Conservation (phyloP, 2,888 invertebrate species). For the Scaptomyza tumidula region DNA sequence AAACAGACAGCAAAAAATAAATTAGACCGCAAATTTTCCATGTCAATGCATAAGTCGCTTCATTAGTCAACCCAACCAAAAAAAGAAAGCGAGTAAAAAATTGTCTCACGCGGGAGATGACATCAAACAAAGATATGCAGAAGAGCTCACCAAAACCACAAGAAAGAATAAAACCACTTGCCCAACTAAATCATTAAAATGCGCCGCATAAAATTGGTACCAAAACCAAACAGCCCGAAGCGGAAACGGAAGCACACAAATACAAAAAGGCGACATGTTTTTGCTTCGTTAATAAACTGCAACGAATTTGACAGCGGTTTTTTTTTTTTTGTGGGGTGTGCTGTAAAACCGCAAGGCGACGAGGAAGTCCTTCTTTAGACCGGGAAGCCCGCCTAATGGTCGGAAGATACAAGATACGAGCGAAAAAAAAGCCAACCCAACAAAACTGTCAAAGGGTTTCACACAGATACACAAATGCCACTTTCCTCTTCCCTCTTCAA, state of each 20-base stretch:
- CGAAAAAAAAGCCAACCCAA: conserved; percentile 28
- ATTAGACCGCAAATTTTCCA: conserved; percentile 74
- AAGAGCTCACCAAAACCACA: conserved; percentile 21
- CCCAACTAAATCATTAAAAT: conserved; percentile 71
- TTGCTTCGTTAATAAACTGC: conserved; percentile 77
- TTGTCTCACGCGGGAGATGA: conserved; percentile 50
- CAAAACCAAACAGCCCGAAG: conserved; percentile 19
- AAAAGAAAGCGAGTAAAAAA: conserved; percentile 22
- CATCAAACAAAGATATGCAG: conserved; percentile 59
- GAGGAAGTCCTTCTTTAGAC: conserved; percentile 22
- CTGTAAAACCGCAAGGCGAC: conserved; percentile 67
- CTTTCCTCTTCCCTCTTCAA: neutral
- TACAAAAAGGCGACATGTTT: conserved; percentile 66
- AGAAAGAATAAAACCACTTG: conserved; percentile 21
- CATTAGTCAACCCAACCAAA: conserved; percentile 58
- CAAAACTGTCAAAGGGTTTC: conserved; percentile 68
- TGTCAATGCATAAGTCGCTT: conserved; percentile 80
- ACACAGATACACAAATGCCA: conserved; percentile 24
- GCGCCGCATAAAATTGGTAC: conserved; percentile 27
- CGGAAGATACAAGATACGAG: conserved; percentile 33
- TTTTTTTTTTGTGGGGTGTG: conserved; percentile 8
- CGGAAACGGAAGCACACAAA: conserved; percentile 31
- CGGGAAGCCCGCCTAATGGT: conserved; percentile 43
- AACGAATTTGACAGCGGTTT: conserved; percentile 57
- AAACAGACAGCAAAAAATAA: conserved; percentile 16